Conservation (phyloP, 2,797 vertebrate species). For the Nyctalus aviator region DNA sequence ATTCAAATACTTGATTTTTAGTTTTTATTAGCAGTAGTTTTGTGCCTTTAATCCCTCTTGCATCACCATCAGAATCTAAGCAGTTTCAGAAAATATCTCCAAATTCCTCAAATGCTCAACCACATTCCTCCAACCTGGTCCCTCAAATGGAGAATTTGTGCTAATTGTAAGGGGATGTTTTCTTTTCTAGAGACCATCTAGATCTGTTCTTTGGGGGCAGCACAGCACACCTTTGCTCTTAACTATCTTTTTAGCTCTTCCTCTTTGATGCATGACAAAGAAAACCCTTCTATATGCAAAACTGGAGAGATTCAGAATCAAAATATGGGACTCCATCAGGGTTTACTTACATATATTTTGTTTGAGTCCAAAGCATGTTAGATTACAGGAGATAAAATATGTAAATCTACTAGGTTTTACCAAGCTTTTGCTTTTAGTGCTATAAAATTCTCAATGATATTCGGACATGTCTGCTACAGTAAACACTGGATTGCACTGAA, state of each 20-base stretch:
- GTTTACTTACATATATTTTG: not conserved
- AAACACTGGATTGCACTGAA: not conserved
- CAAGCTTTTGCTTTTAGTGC: not conserved
- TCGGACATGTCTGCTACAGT: not conserved
- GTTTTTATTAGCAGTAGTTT: not conserved
- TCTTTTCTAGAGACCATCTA: not conserved
- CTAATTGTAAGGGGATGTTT: not conserved
- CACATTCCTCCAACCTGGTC: not conserved
- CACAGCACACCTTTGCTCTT: not conserved
- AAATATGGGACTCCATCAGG: not conserved
- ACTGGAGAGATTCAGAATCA: not conserved
- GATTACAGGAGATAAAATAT: not conserved
- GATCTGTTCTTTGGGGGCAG: not conserved
- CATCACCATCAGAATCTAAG: not conserved
- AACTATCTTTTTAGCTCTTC: not conserved
- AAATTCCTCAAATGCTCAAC: not conserved
- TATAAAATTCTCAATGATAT: not conserved
- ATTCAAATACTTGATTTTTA: constrained; percentile 24
- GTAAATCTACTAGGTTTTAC: not conserved
- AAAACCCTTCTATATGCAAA: not conserved
- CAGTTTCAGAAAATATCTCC: not conserved
- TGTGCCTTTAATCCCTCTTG: not conserved
- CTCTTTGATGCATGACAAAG: not conserved
- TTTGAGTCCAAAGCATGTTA: not conserved
- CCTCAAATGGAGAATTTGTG: not conserved